A percentile compares a stretch with the other conserved stretches of the same genome.
Conservation (phyloP, 2,888 invertebrate species). For the Stenolophus ochropezus region DNA sequence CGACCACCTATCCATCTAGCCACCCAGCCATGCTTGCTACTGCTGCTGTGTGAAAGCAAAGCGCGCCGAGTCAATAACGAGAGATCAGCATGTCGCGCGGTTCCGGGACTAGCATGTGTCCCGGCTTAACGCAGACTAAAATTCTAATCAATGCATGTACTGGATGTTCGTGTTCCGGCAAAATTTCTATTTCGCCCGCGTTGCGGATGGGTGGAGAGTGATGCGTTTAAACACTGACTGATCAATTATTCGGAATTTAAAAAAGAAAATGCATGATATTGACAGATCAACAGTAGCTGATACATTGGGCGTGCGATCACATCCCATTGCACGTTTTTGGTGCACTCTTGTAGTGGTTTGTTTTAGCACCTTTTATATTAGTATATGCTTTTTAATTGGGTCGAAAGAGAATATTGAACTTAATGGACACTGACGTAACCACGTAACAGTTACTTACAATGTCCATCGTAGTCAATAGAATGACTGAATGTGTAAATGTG, state of each 20-base stretch:
- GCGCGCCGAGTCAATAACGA: constrained; percentile 37
- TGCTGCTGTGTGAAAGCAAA: constrained; percentile 51
- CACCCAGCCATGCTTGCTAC: constrained; percentile 68
- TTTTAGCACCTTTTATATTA: constrained; percentile 28
- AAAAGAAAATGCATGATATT: constrained; percentile 45
- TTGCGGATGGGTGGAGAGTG: constrained; percentile 55
- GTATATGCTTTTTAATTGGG: constrained; percentile 7
- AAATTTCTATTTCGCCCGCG: constrained; percentile 28
- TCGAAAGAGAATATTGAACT: constrained; percentile 8
- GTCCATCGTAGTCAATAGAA: neutral
- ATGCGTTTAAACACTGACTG: constrained; percentile 42
- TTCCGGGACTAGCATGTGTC: neutral
- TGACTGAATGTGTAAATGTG: constrained; percentile 20
- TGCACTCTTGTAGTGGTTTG: constrained; percentile 45
- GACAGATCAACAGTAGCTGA: constrained; percentile 38
- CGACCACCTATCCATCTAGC: constrained; percentile 38
- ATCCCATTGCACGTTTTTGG: constrained; percentile 40
- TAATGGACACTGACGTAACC: constrained; percentile 5
- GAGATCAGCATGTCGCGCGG: constrained; percentile 17
- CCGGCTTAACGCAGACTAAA: constrained; percentile 4
- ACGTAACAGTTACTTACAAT: constrained; percentile 24
- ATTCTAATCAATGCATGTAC: constrained; percentile 17
- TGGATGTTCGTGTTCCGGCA: constrained; percentile 14
- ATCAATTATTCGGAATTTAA: constrained; percentile 1
- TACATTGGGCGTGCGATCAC: constrained; percentile 30